Base-by-base conservation (phyloP, 2,888 invertebrate genomes). In the Dastarcus helophoroides region DNA sequence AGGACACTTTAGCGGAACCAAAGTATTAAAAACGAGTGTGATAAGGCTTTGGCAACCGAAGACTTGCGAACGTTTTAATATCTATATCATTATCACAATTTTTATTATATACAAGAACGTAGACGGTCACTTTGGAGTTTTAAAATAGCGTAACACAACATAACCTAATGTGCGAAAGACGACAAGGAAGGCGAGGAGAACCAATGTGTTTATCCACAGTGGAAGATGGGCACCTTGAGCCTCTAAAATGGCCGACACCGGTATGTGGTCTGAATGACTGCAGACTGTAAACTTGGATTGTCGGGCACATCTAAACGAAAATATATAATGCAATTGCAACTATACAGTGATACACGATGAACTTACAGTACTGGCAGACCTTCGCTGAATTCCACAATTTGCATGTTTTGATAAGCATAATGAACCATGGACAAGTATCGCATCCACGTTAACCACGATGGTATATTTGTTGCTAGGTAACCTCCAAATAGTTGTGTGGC, bases 381-480 rank as follows among this genome's bases (percentile, higher is more conserved):
- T 53, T 76, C 71, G 37, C 71, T 68, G 50, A 82, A 81, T 54
- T 84, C 82, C 23, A 83, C 66, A 41, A 79, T 79, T 57, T 81
- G 79, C 79, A 82, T 79, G 56, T 81, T 81, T 52, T 80, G 77
- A 60, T 79, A 83, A 34, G 81, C 80, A 57, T 83, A 83, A 56
- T 80, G 78, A 29, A 82, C 74, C 76, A 81, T 75, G 28, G 80
- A 80, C 33, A 77, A 66, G 51, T 80, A 80, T 42, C 76, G 70
- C 58, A 79, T 71, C 80, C 80, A 82, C 48, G 73, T 72, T 33
- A 82, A 58, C 70, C 79, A 79, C 16, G 70, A 64, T 11, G 81
- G 80, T 48, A 82, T 76, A 50, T 77, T 71, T 23, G 76, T 77
- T 26, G 80, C 77, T 41, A 81, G 65, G 56, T 78, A 83, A 19